Base-by-base conservation (phyloP, 2,113 vertebrate species). In the Myiopsitta monachus region DNA sequence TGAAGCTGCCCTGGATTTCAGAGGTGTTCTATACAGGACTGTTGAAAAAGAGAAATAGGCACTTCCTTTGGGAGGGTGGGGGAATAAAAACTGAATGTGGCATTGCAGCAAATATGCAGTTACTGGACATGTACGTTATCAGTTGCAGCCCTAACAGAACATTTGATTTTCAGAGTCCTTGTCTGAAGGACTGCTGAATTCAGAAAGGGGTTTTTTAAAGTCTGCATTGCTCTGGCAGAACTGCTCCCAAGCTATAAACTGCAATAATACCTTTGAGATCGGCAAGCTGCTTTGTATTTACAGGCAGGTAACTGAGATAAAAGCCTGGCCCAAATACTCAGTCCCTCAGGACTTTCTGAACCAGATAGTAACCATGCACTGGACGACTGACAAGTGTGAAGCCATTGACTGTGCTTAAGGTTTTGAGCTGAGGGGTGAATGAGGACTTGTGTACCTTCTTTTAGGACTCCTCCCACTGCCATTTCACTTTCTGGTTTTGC, bases 191-290 rank as follows among this genome's bases (percentile, higher is more conserved):
- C 23, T 36, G 43, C 68, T 83, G 63, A 85, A 77, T 54, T 87
- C 62, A 70, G 70, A 83, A 69, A 43, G 13, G 31, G 1, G 4
- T 62, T 94, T 81, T 78, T 68, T 16, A 21, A 83, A 54, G 27
- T 3, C 15, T 17, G 2, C 19, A 7, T 59, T 80, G 55, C 54
- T 83, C 15, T 83, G 49, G 39, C 63, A 86, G 47, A 84, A 39
- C 62, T 83, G 31, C 26, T 75, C 28, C 90, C 68, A 79, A 44
- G 69, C 24, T 67, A 44, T 89, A 66, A 95, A 92, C 43, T n/a
- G 55, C 14, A 91, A 91, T 94, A 83, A 83, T 68, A 73, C 52
- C 85, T 96, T 92, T 84, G 80, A 96, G 89, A 94, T 46, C 87
- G 87, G 46, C 69, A 66, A 95, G 26, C 59, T 93, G 83, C 49